These are phyloP conservation scores for Limnephilus lunatus DNA, from an alignment of 2,888 invertebrate genomes.

Conservation along the genomic window DNA sequence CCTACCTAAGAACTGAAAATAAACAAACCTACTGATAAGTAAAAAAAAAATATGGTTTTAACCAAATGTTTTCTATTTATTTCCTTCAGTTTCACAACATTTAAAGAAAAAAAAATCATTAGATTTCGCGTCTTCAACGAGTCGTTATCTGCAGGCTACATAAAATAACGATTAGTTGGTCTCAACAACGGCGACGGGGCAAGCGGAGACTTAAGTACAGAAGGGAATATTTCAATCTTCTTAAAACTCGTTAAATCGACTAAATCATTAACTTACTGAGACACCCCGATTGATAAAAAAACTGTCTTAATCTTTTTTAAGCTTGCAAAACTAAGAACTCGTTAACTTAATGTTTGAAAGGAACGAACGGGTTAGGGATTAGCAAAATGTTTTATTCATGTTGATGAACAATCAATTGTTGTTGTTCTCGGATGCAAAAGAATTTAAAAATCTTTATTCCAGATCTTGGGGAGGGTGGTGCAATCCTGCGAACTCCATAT, in stretches of 20 bases:
- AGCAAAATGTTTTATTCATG: no score
- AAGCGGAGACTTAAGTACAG: neutral
- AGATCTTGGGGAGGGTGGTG: no score
- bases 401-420: no score
- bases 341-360: neutral
- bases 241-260: neutral
- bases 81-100: neutral
- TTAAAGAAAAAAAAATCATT: neutral
- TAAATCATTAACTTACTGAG: neutral
- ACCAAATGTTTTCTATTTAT: no score
- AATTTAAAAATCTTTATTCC: no score
- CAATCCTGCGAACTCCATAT: no score
- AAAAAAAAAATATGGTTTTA: no score
- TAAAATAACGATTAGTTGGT: neutral
- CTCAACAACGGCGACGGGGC: neutral
- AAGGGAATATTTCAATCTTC: neutral
- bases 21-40: neutral
- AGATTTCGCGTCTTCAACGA: neutral
- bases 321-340: neutral
- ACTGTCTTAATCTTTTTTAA: neutral
- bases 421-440: no score
- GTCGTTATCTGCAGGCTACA: neutral
- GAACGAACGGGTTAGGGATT: neutral
- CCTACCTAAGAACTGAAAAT: neutral
- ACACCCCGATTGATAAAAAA: neutral